Percentiles rank a stretch among this genome's conserved stretches.
phyloP scores from a whole-genome alignment of 2,888 invertebrate species.

The Gandaritis pyraliata region DNA sequence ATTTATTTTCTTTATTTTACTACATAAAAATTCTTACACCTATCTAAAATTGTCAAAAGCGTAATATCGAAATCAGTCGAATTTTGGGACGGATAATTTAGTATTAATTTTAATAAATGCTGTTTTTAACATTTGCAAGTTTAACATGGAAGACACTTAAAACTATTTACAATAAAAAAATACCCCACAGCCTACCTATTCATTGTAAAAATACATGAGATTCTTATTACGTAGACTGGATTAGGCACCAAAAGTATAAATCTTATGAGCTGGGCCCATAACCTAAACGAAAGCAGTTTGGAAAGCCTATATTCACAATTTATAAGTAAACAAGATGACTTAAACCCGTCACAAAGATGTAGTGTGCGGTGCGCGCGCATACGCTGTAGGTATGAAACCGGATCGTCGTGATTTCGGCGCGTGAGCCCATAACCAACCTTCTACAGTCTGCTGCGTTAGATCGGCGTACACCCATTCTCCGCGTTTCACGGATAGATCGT shows the following conservation, averaged over 20 bases:
- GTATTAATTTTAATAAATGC: slow-evolving; percentile 53
- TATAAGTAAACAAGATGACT: background rate
- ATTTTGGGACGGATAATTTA: slow-evolving; percentile 71
- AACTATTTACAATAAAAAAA: slow-evolving; percentile 27
- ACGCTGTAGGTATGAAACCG: slow-evolving; percentile 97
- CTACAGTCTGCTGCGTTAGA: slow-evolving; percentile 95
- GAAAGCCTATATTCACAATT: slow-evolving; percentile 11
- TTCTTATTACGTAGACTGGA: slow-evolving; percentile 13
- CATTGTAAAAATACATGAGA: slow-evolving; percentile 14
- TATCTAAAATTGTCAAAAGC: slow-evolving; percentile 57
- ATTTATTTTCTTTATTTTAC: slow-evolving; percentile 55
- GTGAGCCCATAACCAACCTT: slow-evolving; percentile 98
- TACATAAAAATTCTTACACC: slow-evolving; percentile 47
- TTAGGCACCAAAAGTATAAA: background rate
- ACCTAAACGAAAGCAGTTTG: background rate
- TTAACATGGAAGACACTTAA: slow-evolving; percentile 51
- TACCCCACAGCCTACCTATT: slow-evolving; percentile 6
- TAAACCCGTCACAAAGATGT: slow-evolving; percentile 87
- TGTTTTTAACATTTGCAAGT: slow-evolving; percentile 37
- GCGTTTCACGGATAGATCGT: slow-evolving; percentile 94
- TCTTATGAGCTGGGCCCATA: slow-evolving; percentile 5
- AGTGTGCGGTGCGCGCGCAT: slow-evolving; percentile 96
- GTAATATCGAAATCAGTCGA: slow-evolving; percentile 72
- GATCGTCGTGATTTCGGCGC: slow-evolving; percentile 96
- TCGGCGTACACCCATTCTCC: slow-evolving; percentile 99